Conservation (phyloP, 2,113 vertebrate genomes). For the Podocnemis expansa region DNA sequence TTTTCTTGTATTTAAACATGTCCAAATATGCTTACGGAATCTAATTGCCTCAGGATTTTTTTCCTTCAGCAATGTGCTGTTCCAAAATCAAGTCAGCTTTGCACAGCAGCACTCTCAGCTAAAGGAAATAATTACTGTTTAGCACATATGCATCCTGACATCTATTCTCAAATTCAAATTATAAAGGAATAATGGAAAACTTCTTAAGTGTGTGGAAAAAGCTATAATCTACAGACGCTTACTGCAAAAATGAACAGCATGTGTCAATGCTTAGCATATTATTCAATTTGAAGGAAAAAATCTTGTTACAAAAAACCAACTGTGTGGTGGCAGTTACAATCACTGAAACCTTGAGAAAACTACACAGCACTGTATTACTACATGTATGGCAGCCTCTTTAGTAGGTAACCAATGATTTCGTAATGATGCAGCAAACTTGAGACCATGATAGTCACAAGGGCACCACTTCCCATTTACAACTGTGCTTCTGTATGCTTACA, state of each 20-base stretch:
- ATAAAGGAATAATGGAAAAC: neutral
- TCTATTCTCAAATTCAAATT: neutral
- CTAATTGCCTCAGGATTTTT: neutral
- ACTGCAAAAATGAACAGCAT: neutral
- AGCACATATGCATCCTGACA: accelerated
- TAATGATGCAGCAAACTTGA: conserved; percentile 6
- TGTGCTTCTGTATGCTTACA: neutral
- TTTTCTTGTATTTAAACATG: neutral
- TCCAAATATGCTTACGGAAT: neutral
- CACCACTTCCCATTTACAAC: neutral
- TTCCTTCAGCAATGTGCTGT: neutral
- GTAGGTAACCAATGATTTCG: neutral
- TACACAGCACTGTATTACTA: neutral
- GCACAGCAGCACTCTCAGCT: neutral
- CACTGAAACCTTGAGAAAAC: neutral
- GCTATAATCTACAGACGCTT: neutral
- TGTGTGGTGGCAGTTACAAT: neutral
- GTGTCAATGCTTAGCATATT: neutral
- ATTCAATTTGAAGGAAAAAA: neutral
- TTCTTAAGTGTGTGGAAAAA: neutral
- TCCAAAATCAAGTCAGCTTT: neutral
- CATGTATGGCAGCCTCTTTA: neutral
- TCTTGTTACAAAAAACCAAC: neutral
- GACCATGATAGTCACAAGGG: neutral
- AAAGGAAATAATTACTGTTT: neutral